phyloP scores from a whole-genome alignment of 2,113 vertebrate species.

The Chrysochloris asiatica region DNA sequence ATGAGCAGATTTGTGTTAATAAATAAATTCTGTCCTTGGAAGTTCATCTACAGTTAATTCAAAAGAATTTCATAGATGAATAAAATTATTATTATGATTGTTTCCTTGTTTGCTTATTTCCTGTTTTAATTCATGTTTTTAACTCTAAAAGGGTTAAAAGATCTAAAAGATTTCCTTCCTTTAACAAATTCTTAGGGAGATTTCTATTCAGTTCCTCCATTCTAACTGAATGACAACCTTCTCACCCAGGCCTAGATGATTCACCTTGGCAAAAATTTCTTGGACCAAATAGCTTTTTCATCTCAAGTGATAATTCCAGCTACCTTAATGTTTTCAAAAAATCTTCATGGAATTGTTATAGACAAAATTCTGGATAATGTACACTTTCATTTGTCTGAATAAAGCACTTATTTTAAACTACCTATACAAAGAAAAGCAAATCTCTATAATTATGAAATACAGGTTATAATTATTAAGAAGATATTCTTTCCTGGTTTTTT shows the following conservation, averaged over 20 bases:
- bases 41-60: neutral
- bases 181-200: neutral
- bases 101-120: neutral
- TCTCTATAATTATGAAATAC: neutral
- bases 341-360: neutral
- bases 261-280: neutral
- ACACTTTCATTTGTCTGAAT: neutral
- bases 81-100: neutral
- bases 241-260: neutral
- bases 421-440: neutral
- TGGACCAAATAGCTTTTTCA: neutral
- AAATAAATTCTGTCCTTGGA: neutral
- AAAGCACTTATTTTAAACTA: neutral
- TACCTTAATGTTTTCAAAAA: neutral
- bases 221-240: neutral
- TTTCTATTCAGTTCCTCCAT: neutral
- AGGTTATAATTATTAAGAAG: neutral
- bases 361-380: neutral
- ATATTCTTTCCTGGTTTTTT: no score
- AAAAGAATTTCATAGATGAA: neutral
- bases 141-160: neutral
- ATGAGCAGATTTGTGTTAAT: neutral
- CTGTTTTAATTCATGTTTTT: neutral
- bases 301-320: neutral
- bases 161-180: neutral